Evolutionary conservation across 2,113 vertebrate species (phyloP), one percentile per base, ranked within the genome.

Genomic region (Otis tarda): DNA sequence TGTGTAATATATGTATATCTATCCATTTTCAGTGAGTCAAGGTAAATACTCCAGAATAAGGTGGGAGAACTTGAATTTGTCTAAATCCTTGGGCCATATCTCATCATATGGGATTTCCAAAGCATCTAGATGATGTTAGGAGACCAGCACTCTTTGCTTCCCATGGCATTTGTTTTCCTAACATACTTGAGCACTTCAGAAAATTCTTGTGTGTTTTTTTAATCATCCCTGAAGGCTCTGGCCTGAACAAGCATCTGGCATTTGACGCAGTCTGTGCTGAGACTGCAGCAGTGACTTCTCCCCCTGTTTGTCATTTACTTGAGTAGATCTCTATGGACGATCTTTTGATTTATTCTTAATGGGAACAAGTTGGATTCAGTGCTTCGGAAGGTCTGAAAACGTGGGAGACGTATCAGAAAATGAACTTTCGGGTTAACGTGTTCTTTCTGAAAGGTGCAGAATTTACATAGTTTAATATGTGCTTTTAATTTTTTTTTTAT

Each of bases 211-310:
- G 87, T 93, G 67, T 24, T 24, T 69, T 83, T 90, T 93, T 56
- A 87, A 87, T 93, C 84, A 91, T 82, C 91, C 65, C 91, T 69
- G 84, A 95, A 95, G 81, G 73, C 74, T 94, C 79, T 95, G 92
- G 91, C 77, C 89, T 63, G 68, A 88, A 52, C 55, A 86, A 80
- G 82, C 82, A 94, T 89, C 79, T 91, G 79, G 78, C 52, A 87
- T 95, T 94, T 87, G 89, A 82, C 2, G 22, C 63, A 82, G 61
- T 73, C 74, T 89, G 21, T 74, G 60, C 79, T 91, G 78, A 95
- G 80, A 70, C 47, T 80, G 50, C 89, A 91, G 89, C 74, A 78
- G 60, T 88, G 61, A 73, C 65, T 76, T 83, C 45, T 90, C 68
- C 33, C 33, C n/a, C 28, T 68, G n/a, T 84, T 94, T 69, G 73